Evolutionary conservation across 2,888 invertebrate genomes (phyloP), one percentile per base, ranked within the genome.

Genomic region (Drosophila emarginata): DNA sequence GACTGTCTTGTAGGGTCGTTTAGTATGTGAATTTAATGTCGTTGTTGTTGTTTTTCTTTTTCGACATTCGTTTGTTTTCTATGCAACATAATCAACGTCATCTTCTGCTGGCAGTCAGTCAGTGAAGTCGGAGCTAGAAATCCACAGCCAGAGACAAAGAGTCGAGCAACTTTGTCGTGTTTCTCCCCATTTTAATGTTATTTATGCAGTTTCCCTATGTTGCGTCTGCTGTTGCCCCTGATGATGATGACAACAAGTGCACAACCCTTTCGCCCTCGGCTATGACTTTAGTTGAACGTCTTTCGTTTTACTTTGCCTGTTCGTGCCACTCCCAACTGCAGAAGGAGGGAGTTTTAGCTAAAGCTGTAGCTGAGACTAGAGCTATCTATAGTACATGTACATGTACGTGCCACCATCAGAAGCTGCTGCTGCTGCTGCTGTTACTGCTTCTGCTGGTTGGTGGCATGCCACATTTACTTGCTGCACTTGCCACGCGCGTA

Each of bases 401-500:
- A 51, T 32, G 53, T 67, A 64, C 72, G 72, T 72, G 72, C 65
- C 60, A 39, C 56, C 36, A 39, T 36, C 51, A 45, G 50, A 15
- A 50, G 32, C 32, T 32, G 32, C 7, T 32, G 32, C 32, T 32
- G 32, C 2, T 32, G 9, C 9, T 64, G 12, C 67, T 57, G 61
- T n/a, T n/a, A n/a, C n/a, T n/a, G 32, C 2, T 32, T 2, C 9
- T 64, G 12, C 67, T 57, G 61, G 54, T 28, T 51, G 39, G 21
- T 21, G 66, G 72, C 71, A 74, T 77, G 79, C 87, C 75, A 75
- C 87, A 79, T 74, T 79, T 80, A 70, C 72, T 58, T 68, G 76
- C 71, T 80, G 69, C 81, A 80, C 81, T 83, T 82, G 75, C 85
- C 72, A 80, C 79, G 79, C 81, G 77, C 76, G 74, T 78, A 63